Evolutionary conservation across 2,888 invertebrate species (phyloP).

Genomic region (Thysanoteuthis rhombus): DNA sequence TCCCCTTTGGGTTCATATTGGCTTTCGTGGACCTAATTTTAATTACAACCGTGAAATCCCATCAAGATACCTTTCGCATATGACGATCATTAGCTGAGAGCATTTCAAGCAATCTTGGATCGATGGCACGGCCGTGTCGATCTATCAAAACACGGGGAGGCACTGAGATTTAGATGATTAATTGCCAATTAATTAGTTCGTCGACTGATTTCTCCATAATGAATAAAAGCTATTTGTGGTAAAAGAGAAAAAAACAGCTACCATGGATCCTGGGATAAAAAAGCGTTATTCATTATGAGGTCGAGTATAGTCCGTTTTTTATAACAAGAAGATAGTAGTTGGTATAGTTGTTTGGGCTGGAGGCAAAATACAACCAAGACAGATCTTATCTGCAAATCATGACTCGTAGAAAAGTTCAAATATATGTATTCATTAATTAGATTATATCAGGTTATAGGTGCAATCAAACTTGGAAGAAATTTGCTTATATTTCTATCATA

Average conservation of each 20-base stretch:
- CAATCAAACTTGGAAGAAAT: no score
- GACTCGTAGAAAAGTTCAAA: no score
- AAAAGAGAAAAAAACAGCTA: background rate
- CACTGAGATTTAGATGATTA: background rate
- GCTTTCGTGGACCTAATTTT: background rate
- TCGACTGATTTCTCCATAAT: background rate
- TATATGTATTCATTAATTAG: no score
- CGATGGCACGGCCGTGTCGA: background rate
- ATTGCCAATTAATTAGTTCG: background rate
- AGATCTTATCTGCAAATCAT: no score
- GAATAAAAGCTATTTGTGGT: background rate
- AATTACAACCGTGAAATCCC: background rate
- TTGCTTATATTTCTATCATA: no score
- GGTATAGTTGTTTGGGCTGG: no score
- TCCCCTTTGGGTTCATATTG: background rate
- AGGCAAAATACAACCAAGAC: no score
- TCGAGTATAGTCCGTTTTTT: background rate
- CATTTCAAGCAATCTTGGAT: background rate
- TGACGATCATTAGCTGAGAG: background rate
- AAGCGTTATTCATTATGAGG: background rate
- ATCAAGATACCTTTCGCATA: background rate
- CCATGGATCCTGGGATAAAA: background rate
- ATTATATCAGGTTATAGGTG: no score
- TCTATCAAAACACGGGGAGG: background rate
- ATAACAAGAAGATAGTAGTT: background rate